Evolutionary conservation across 2,113 vertebrate genomes (phyloP), one percentile per base, ranked within the genome.

Genomic region (Maccullochella peelii): DNA sequence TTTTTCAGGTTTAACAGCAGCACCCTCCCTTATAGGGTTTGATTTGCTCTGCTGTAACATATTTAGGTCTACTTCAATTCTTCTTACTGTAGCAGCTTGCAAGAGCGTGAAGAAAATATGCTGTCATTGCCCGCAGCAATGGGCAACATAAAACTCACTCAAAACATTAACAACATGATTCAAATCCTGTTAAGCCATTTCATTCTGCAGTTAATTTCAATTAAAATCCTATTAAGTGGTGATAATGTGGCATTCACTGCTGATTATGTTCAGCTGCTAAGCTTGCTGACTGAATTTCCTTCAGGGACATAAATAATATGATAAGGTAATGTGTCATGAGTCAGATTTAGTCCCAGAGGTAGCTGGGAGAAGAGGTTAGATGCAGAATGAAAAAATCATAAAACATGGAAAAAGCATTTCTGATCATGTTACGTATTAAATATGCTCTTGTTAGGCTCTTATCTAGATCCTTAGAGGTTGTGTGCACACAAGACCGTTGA

Each of bases 351-450:
- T 67, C 61, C 23, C 81, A 47, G 54, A 72, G 27, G 6, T 3
- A 21, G 52, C 9, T 4, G 36, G 3, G 15, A n/a, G 40, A 7
- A 11, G 9, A 16, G 8, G 20, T 49, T 1, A 38, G 33, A 27
- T 0, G 5, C 20, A 38, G 62, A 52, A 20, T 58, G 44, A 73
- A 65, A 74, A 21, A 59, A 72, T 23, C 20, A 61, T 47, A 75
- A 66, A 86, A 83, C 44, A 85, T 4, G 59, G 73, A 61, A 78
- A 83, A 72, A 42, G 61, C 82, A 40, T 85, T 80, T 87, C 73
- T 82, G 82, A 58, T 71, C 0, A 40, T 57, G 20, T 62, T 79
- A 63, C 42, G 82, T 72, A 74, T 82, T 75, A 69, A 68, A 82
- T 52, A 8, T 25, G 30, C 33, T 63, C 23, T 20, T 66, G n/a